Conservation (phyloP, 2,888 invertebrate species). For the Epinotia ramella region DNA sequence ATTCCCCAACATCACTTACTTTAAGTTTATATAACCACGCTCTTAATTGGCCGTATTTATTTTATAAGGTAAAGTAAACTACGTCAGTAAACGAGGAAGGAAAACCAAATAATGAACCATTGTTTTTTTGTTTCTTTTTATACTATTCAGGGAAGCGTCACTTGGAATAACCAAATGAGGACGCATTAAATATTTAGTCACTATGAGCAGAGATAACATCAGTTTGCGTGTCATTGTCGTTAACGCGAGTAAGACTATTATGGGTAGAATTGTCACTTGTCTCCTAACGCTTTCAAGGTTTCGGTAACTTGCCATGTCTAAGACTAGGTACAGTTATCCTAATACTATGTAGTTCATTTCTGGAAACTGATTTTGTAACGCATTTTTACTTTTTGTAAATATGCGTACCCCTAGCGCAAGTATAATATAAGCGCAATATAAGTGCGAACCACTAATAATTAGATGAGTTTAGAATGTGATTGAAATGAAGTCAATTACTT, state of each 20-base stretch:
- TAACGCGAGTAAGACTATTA: conserved; percentile 1
- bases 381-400: no score
- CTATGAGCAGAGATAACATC: conserved; percentile 32
- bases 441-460: no score
- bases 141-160: conserved; percentile 19
- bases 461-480: no score
- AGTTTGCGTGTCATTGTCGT: conserved; percentile 12
- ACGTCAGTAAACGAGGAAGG: conserved; percentile 8
- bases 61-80: conserved; percentile 17
- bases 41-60: neutral
- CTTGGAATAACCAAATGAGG: conserved; percentile 5
- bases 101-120: conserved; percentile 21
- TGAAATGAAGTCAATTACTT: no score
- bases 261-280: neutral
- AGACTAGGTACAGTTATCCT: no score
- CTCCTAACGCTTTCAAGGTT: neutral
- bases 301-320: no score
- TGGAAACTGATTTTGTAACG: no score
- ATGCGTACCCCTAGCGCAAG: no score
- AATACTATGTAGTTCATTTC: no score
- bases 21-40: neutral
- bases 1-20: no score
- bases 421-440: no score
- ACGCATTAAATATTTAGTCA: conserved; percentile 26
- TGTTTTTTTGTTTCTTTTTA: conserved; percentile 15